Conservation (phyloP, 2,797 vertebrate genomes). For the Chrysolophus pictus region DNA sequence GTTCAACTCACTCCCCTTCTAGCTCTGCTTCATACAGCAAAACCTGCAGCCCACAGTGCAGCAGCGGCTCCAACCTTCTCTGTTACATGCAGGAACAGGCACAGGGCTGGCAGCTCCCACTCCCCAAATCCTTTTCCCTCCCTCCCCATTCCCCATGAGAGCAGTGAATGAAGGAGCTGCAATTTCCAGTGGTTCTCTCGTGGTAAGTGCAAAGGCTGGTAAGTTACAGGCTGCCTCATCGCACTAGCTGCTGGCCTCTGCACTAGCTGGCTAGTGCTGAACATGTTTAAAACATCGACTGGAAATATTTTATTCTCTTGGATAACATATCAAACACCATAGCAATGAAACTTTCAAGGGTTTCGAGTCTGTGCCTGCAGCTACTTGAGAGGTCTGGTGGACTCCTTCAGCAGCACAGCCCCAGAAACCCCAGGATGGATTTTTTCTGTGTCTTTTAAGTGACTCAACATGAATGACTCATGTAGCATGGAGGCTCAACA, state of each 20-base stretch:
- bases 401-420: conserved; percentile 2
- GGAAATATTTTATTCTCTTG: conserved; percentile 71
- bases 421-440: neutral
- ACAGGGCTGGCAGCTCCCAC: accelerated
- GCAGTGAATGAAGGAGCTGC: neutral
- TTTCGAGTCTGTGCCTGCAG: conserved; percentile 44
- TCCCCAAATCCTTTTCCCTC: neutral
- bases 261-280: neutral
- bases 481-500: accelerated
- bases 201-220: neutral
- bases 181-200: accelerated
- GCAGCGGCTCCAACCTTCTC: neutral
- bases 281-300: conserved; percentile 68
- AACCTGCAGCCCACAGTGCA: neutral
- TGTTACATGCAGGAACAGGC: neutral
- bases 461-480: neutral
- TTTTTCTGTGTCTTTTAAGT: neutral
- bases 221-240: neutral
- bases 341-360: conserved; percentile 56
- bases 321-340: conserved; percentile 63
- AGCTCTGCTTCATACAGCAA: neutral
- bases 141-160: neutral
- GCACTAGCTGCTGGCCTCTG: neutral
- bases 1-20: neutral
- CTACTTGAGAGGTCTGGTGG: conserved; percentile 14